Evolutionary conservation across 35 echinoderm and acorn worm species (phyloP).

Genomic region (Holothuria glaberrima): DNA sequence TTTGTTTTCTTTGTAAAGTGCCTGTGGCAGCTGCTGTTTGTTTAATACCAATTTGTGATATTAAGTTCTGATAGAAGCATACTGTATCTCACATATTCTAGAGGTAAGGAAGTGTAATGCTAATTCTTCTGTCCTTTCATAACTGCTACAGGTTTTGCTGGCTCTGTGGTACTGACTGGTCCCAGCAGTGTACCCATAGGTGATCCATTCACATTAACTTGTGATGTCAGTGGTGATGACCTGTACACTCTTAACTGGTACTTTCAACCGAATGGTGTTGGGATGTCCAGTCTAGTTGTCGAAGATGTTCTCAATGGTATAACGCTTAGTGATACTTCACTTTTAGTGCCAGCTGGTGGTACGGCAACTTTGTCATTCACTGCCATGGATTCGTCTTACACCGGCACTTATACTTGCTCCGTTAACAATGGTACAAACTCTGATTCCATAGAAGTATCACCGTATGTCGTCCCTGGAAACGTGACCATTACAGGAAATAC

Average conservation of each 20-base stretch:
- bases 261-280: neutral
- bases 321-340: neutral
- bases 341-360: neutral
- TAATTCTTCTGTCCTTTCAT: too few species aligned
- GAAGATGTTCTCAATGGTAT: neutral
- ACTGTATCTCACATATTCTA: too few species aligned
- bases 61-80: too few species aligned
- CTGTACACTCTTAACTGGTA: conserved; percentile 8
- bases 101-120: too few species aligned
- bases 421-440: neutral
- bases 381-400: neutral
- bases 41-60: too few species aligned
- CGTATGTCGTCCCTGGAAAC: neutral
- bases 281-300: neutral
- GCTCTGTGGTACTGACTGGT: neutral
- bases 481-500: neutral
- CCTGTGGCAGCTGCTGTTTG: too few species aligned
- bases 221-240: conserved; percentile 5
- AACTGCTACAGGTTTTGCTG: neutral
- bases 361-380: neutral
- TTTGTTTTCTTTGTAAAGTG: too few species aligned
- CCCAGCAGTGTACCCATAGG: neutral
- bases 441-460: neutral
- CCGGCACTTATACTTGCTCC: conserved; percentile 5
- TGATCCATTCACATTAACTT: neutral